Percentiles rank a stretch among this genome's conserved stretches.
phyloP scores from a whole-genome alignment of 2,797 vertebrate genomes.

The Eupleurogrammus muticus region DNA sequence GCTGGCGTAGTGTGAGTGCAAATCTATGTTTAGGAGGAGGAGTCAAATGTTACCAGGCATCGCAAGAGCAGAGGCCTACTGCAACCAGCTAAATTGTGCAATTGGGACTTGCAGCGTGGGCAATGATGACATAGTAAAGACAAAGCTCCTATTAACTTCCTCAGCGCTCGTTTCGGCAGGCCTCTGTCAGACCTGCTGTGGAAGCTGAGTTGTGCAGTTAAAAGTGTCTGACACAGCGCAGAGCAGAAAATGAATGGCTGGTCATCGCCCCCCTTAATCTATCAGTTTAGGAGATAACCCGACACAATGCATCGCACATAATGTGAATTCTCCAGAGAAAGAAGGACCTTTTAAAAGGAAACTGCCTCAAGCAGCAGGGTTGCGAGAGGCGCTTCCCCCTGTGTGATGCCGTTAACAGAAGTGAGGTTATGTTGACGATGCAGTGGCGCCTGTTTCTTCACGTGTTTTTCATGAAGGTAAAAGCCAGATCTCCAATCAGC shows the following conservation, averaged over 20 bases:
- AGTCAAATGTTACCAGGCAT: slow-evolving; percentile 70
- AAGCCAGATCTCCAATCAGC: slow-evolving; percentile 76
- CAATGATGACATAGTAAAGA: slow-evolving; percentile 59
- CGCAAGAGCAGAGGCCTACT: slow-evolving; percentile 43
- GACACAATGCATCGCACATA: neutral
- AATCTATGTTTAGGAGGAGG: slow-evolving; percentile 76
- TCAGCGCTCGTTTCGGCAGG: slow-evolving; percentile 18
- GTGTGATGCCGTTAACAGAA: slow-evolving; percentile 18
- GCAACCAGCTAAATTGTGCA: slow-evolving; percentile 57
- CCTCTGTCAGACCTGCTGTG: slow-evolving; percentile 29
- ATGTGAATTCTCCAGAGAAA: neutral
- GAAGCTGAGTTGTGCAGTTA: slow-evolving; percentile 18
- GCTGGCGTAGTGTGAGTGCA: slow-evolving; percentile 65
- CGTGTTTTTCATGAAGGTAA: slow-evolving; percentile 62
- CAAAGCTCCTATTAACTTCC: slow-evolving; percentile 55
- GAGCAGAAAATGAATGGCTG: slow-evolving; percentile 7
- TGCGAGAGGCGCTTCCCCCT: slow-evolving; percentile 16
- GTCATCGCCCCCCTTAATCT: slow-evolving; percentile 6
- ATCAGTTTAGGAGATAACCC: neutral
- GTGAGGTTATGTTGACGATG: slow-evolving; percentile 25
- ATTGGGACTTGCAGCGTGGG: slow-evolving; percentile 44
- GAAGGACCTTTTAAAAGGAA: slow-evolving; percentile 4
- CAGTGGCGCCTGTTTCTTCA: slow-evolving; percentile 31
- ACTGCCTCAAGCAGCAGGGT: slow-evolving; percentile 1
- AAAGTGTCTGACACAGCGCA: slow-evolving; percentile 15